These are phyloP conservation scores for Acrobasis consociella DNA, from an alignment of 2,888 invertebrate species.

Conservation along the genomic window DNA sequence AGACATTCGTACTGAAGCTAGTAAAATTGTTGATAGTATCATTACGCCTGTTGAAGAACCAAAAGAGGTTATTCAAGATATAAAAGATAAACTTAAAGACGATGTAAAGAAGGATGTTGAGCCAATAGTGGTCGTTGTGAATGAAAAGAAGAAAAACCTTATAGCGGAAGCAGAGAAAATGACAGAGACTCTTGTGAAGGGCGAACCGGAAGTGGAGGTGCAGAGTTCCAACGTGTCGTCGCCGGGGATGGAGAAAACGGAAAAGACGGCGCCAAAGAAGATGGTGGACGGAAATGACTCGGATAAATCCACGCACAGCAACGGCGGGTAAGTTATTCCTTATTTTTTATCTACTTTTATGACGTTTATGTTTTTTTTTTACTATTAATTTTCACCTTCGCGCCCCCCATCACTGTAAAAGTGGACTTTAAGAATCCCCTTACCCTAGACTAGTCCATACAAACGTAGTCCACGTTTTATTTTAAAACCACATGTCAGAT, in stretches of 20 bases:
- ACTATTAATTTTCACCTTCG: background rate
- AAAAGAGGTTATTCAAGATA: constrained; percentile 38
- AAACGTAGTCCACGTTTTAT: no score
- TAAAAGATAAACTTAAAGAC: constrained; percentile 44
- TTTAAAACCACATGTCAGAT: no score
- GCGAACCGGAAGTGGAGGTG: constrained; percentile 83
- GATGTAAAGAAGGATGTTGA: constrained; percentile 60
- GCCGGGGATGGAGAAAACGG: constrained; percentile 54
- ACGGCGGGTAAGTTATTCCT: constrained; percentile 68
- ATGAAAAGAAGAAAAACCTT: constrained; percentile 62
- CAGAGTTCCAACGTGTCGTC: constrained; percentile 82
- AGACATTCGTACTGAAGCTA: constrained; percentile 66
- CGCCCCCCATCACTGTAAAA: no score
- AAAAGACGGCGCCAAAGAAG: constrained; percentile 51
- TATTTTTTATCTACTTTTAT: background rate
- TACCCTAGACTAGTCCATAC: no score
- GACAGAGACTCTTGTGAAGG: constrained; percentile 77
- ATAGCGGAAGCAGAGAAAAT: constrained; percentile 56
- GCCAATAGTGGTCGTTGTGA: constrained; percentile 70
- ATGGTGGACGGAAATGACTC: constrained; percentile 61
- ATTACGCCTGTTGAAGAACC: constrained; percentile 76
- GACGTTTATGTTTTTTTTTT: background rate
- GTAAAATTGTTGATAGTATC: constrained; percentile 72
- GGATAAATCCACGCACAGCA: constrained; percentile 67
- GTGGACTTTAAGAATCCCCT: no score